Percentiles rank a stretch among this genome's conserved stretches.
These are phyloP conservation scores for Drosophila recens DNA, from an alignment of 2,888 invertebrate species.

Conservation along the genomic window DNA sequence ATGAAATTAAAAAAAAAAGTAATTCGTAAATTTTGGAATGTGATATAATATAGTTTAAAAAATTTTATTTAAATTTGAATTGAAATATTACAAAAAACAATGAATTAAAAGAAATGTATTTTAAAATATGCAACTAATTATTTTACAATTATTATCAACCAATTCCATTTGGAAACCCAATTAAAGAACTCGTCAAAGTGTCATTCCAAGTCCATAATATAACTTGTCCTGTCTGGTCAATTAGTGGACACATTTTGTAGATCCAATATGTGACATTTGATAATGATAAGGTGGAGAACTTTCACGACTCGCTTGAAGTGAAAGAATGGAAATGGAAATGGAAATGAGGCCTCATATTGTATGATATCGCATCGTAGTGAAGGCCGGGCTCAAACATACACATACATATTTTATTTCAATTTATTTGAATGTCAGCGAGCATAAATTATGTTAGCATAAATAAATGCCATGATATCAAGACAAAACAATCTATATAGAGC, in stretches of 20 bases:
- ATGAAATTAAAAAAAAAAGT: neutral
- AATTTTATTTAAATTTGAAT: no score
- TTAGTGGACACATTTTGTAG: conserved; percentile 34
- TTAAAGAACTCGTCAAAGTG: conserved; percentile 18
- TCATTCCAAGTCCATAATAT: conserved; percentile 5
- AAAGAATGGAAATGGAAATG: conserved; percentile 31
- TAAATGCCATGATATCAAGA: conserved; percentile 69
- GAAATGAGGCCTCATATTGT: conserved; percentile 14
- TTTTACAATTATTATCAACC: conserved; percentile 2
- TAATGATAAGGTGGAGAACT: conserved; percentile 55
- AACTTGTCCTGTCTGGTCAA: conserved; percentile 45
- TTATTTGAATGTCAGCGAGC: conserved; percentile 72
- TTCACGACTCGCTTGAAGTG: conserved; percentile 47
- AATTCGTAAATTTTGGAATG: neutral
- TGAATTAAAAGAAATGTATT: no score
- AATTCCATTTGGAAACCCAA: neutral
- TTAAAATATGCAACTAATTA: no score
- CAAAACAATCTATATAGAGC: conserved; percentile 76
- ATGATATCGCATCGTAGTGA: conserved; percentile 12
- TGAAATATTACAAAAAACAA: no score
- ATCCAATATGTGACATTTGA: conserved; percentile 44
- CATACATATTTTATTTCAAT: conserved; percentile 69
- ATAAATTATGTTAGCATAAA: conserved; percentile 74
- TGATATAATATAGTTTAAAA: neutral
- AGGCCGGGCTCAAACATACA: conserved; percentile 1